A percentile compares a stretch with the other conserved stretches of the same genome.
Conservation (phyloP, 1,140 invertebrate species). For the Danaus plexippus region DNA sequence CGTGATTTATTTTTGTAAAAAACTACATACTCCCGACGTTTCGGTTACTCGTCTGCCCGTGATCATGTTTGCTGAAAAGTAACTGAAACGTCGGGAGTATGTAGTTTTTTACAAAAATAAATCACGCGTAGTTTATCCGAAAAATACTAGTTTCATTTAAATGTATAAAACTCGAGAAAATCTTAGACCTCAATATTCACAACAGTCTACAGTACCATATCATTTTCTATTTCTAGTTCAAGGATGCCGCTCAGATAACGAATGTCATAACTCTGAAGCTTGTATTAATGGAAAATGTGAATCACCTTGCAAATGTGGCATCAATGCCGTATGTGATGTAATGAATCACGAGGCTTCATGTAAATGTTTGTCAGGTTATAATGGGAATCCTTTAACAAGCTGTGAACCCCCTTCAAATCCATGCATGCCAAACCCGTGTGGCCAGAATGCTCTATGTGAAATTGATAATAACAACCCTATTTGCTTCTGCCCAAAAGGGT, state of each 20-base stretch:
- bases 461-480: constrained; percentile 88
- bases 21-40: no score
- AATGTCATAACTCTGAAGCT: constrained; percentile 79
- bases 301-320: constrained; percentile 83
- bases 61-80: no score
- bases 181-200: constrained; percentile 14
- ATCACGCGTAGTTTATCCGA: no score
- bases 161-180: no score
- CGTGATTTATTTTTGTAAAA: no score
- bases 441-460: constrained; percentile 86
- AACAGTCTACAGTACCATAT: not conserved
- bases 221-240: constrained; percentile 63
- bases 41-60: no score
- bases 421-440: constrained; percentile 88
- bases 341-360: constrained; percentile 80
- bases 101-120: no score
- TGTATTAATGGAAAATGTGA: constrained; percentile 82
- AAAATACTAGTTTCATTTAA: no score
- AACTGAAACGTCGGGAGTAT: no score
- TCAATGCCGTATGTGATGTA: constrained; percentile 84
- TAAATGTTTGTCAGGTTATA: constrained; percentile 83
- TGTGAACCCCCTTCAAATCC: constrained; percentile 78
- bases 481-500: constrained; percentile 90
- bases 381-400: constrained; percentile 77
- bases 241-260: constrained; percentile 78